Conservation (phyloP, 1,140 invertebrate species). For the Heliconius congener region DNA sequence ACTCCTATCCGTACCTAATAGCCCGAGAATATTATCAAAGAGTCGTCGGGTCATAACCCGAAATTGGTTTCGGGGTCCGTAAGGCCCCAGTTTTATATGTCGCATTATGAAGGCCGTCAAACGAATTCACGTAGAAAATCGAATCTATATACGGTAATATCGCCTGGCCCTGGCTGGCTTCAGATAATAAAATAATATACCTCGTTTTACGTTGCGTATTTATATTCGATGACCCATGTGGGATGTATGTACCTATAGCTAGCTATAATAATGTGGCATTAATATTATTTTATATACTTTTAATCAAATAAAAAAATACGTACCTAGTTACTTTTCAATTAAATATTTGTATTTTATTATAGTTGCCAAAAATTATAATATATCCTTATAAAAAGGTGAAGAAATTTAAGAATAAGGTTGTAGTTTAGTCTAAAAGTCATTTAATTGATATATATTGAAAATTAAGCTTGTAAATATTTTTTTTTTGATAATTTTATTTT, state of each 20-base stretch:
- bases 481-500: too few relatives aligned
- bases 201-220: slow-evolving; percentile 54
- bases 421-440: too few relatives aligned
- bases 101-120: slow-evolving; percentile 81
- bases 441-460: too few relatives aligned
- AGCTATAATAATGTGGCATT: background rate
- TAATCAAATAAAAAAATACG: background rate
- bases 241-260: background rate
- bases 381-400: too few relatives aligned
- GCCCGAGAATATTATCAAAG: slow-evolving; percentile 69
- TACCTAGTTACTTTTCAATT: too few relatives aligned
- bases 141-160: slow-evolving; percentile 81
- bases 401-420: too few relatives aligned
- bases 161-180: slow-evolving; percentile 69
- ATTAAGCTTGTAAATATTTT: too few relatives aligned
- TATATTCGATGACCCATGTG: slow-evolving; percentile 44
- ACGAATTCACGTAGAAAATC: slow-evolving; percentile 82
- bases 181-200: slow-evolving; percentile 79
- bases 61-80: slow-evolving; percentile 81
- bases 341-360: too few relatives aligned
- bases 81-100: slow-evolving; percentile 81
- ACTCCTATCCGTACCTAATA: slow-evolving; percentile 79
- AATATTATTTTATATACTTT: background rate
- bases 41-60: slow-evolving; percentile 80
- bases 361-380: too few relatives aligned